These are phyloP conservation scores for Potamarius usumacintae DNA, from an alignment of 2,113 vertebrate species.

Conservation along the genomic window DNA sequence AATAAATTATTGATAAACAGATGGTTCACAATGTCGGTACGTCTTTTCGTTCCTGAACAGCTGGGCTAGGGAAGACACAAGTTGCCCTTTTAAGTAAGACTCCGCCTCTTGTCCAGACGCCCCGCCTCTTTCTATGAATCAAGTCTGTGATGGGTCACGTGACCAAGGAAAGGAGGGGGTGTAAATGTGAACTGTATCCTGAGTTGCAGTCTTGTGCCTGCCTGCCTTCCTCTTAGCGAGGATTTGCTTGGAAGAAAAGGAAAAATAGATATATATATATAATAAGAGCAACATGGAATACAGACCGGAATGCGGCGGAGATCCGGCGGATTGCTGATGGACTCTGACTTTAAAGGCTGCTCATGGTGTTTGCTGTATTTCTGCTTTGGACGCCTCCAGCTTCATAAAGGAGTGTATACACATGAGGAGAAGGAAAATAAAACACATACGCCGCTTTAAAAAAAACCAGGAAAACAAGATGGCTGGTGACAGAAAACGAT, in stretches of 20 bases:
- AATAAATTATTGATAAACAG: too few relatives aligned
- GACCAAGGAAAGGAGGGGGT: conserved; percentile 54
- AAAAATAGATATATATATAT: not conserved
- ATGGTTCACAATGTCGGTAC: not conserved
- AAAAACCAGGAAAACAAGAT: conserved; percentile 38
- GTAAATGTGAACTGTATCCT: conserved; percentile 63
- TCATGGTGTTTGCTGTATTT: conserved; percentile 47
- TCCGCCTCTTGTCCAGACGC: conserved; percentile 41
- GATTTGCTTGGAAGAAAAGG: conserved; percentile 36
- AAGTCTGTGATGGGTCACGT: conserved; percentile 66
- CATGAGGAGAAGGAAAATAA: conserved; percentile 62
- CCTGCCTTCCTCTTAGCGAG: conserved; percentile 54
- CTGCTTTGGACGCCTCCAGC: conserved; percentile 18
- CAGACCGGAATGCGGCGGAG: conserved; percentile 47
- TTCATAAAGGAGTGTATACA: conserved; percentile 59
- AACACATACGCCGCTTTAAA: conserved; percentile 66
- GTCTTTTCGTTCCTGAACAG: not conserved
- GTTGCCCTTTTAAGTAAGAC: conserved; percentile 52
- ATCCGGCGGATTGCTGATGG: conserved; percentile 39
- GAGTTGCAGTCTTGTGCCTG: conserved; percentile 57
- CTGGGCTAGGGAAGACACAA: not conserved
- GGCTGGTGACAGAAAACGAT: conserved; percentile 52
- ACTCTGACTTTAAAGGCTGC: conserved; percentile 47
- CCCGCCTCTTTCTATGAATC: conserved; percentile 65
- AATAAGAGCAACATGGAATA: conserved; percentile 46